These are phyloP conservation scores for Thumatha senex DNA, from an alignment of 2,888 invertebrate species.

Conservation along the genomic window DNA sequence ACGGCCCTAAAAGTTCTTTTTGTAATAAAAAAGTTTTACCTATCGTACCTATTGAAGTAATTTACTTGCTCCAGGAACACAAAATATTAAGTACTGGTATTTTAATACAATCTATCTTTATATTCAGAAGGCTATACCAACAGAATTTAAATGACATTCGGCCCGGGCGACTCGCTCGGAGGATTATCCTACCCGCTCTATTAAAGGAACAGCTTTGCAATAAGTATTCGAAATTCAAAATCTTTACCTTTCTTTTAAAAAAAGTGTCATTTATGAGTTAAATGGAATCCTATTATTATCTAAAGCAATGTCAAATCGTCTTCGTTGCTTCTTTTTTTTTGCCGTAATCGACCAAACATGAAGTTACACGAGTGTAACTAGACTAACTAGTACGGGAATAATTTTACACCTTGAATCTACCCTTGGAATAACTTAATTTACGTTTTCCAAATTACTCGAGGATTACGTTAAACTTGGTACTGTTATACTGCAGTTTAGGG, in stretches of 20 bases:
- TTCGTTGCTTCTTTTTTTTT: too few relatives aligned
- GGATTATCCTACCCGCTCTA: constrained; percentile 30
- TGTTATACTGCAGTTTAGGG: too few relatives aligned
- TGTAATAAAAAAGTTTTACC: not conserved
- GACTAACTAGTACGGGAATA: too few relatives aligned
- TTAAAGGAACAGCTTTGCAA: constrained; percentile 27
- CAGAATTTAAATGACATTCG: constrained; percentile 35
- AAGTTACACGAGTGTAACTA: too few relatives aligned
- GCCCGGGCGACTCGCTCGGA: constrained; percentile 19
- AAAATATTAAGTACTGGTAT: constrained; percentile 22
- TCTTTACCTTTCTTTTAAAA: constrained; percentile 26
- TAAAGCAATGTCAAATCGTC: not conserved
- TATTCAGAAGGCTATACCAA: constrained; percentile 20
- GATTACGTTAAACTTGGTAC: too few relatives aligned
- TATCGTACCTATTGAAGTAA: constrained; percentile 2
- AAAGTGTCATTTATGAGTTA: constrained; percentile 25
- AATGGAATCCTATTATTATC: too few relatives aligned
- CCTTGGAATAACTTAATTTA: too few relatives aligned
- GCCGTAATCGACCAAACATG: too few relatives aligned
- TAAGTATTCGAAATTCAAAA: constrained; percentile 22
- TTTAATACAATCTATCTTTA: constrained; percentile 32
- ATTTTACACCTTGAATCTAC: too few relatives aligned
- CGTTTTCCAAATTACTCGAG: too few relatives aligned
- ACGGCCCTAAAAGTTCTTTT: too few relatives aligned
- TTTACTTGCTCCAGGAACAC: constrained; percentile 5